Conservation (phyloP, 2,113 vertebrate species). For the Piliocolobus tephrosceles region DNA sequence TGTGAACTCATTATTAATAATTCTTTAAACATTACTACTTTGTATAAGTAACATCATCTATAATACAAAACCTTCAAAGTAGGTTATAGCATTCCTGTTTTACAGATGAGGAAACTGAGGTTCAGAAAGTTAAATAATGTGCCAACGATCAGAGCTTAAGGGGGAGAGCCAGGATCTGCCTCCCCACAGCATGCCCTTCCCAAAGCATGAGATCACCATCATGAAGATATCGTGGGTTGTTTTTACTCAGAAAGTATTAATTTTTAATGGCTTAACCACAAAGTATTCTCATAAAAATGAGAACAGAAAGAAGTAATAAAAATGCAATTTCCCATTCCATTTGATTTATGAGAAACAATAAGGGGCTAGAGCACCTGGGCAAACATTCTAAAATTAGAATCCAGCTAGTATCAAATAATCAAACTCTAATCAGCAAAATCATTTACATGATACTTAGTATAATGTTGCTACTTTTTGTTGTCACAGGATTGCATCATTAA, state of each 20-base stretch:
- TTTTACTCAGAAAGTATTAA: not conserved
- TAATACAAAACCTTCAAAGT: not conserved
- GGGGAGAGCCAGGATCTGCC: not conserved
- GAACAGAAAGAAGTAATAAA: slow-evolving; percentile 19
- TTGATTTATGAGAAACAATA: slow-evolving; percentile 46
- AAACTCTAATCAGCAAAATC: slow-evolving; percentile 9
- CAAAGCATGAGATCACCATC: not conserved
- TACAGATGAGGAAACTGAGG: not conserved
- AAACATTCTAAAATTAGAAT: slow-evolving; percentile 40
- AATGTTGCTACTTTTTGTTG: slow-evolving; percentile 12
- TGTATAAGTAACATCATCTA: not conserved
- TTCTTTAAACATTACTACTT: not conserved
- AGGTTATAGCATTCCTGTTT: not conserved
- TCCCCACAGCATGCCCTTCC: not conserved
- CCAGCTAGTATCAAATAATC: slow-evolving; percentile 7
- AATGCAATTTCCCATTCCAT: not conserved
- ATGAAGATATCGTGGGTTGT: not conserved
- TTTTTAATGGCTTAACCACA: not conserved
- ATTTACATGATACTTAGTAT: not conserved
- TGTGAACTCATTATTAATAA: not conserved
- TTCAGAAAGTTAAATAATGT: not conserved
- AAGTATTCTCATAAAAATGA: slow-evolving; percentile 32
- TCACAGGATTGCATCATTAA: not conserved
- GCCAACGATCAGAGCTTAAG: not conserved
- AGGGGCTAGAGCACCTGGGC: not conserved